These are phyloP conservation scores for Sphaeridia pumilis DNA, from an alignment of 2,888 invertebrate species.

Conservation along the genomic window DNA sequence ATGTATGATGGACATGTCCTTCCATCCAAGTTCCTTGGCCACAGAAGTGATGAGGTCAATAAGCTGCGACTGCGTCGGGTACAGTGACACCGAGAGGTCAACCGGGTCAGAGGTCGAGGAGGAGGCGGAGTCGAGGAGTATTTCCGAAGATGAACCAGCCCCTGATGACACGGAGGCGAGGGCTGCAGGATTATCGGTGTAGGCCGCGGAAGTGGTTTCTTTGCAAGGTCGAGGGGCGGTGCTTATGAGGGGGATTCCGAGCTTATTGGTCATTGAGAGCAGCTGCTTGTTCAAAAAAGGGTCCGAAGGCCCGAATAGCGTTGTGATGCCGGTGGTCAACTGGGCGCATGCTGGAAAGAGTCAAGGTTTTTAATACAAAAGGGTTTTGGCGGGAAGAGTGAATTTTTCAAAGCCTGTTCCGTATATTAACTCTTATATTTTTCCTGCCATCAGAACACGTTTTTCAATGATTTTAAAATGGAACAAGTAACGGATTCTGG, in stretches of 20 bases:
- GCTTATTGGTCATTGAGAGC: slow-evolving; percentile 28
- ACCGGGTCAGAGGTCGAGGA: background rate
- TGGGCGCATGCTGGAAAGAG: slow-evolving; percentile 28
- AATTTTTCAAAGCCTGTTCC: too few species aligned
- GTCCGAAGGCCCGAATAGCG: slow-evolving; percentile 34
- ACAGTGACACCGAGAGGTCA: slow-evolving; percentile 26
- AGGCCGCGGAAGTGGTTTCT: slow-evolving; percentile 7
- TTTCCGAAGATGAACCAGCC: slow-evolving; percentile 10
- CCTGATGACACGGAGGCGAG: background rate
- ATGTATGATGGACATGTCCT: slow-evolving; percentile 32
- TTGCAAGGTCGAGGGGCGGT: slow-evolving; percentile 26
- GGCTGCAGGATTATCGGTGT: background rate
- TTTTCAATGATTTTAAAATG: background rate
- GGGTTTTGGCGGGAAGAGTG: background rate
- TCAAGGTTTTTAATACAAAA: background rate
- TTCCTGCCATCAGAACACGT: background rate
- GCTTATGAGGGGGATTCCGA: slow-evolving; percentile 32
- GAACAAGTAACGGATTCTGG: background rate
- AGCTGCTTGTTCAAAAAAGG: slow-evolving; percentile 25
- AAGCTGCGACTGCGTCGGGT: slow-evolving; percentile 31
- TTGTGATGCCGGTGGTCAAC: slow-evolving; percentile 26
- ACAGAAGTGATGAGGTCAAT: slow-evolving; percentile 29
- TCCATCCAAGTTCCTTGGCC: slow-evolving; percentile 30
- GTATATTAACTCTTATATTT: background rate
- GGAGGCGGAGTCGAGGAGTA: background rate